Evolutionary conservation across 2,888 invertebrate species (phyloP).

Genomic region (Drosophila fungiperda): DNA sequence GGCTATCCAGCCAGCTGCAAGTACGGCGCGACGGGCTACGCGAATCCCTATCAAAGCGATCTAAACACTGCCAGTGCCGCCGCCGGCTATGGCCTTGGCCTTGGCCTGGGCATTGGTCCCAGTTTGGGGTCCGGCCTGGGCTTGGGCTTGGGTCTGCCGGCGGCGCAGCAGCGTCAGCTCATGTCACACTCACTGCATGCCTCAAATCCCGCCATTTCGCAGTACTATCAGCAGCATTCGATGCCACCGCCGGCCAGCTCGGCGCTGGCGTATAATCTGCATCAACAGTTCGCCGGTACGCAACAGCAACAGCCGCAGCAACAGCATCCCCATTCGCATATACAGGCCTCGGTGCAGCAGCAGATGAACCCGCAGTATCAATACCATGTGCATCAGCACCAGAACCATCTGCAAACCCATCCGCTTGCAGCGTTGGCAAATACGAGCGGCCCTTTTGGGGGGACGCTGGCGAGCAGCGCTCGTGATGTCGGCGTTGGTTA

Average conservation of each 20-base stretch:
- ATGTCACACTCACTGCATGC: slow-evolving; percentile 84
- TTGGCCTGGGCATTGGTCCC: slow-evolving; percentile 39
- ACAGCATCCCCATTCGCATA: slow-evolving; percentile 74
- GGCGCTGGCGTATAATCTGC: slow-evolving; percentile 79
- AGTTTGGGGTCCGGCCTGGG: slow-evolving; percentile 30
- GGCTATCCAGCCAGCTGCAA: slow-evolving; percentile 76
- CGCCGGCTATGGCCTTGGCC: slow-evolving; percentile 52
- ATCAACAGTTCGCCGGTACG: slow-evolving; percentile 83
- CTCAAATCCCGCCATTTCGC: slow-evolving; percentile 84
- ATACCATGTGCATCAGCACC: slow-evolving; percentile 84
- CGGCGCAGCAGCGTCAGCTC: slow-evolving; percentile 82
- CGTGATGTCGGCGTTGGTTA: slow-evolving; percentile 65
- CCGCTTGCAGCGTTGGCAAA: slow-evolving; percentile 79
- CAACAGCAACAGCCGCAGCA: slow-evolving; percentile 68
- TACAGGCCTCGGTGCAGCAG: slow-evolving; percentile 83
- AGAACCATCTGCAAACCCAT: slow-evolving; percentile 84
- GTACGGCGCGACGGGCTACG: slow-evolving; percentile 67
- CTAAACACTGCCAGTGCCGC: slow-evolving; percentile 34
- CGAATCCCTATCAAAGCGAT: slow-evolving; percentile 81
- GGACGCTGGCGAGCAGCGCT: slow-evolving; percentile 80
- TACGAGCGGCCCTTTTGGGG: slow-evolving; percentile 79
- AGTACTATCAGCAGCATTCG: slow-evolving; percentile 80
- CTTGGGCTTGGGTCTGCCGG: slow-evolving; percentile 52
- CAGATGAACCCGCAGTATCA: slow-evolving; percentile 84
- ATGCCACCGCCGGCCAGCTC: slow-evolving; percentile 54